Conservation (phyloP, 2,888 invertebrate genomes). For the Amiota minor region DNA sequence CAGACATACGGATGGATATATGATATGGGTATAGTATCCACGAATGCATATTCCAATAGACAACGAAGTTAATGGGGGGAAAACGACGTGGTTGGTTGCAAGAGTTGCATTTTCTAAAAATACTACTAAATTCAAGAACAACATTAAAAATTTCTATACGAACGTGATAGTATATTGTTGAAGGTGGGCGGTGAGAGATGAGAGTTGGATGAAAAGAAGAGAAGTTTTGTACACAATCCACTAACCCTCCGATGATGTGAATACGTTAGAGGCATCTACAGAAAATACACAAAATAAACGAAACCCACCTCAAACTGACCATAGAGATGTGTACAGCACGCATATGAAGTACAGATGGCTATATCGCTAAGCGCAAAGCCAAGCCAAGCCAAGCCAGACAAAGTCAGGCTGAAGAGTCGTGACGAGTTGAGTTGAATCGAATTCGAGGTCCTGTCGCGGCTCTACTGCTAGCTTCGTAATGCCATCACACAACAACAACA, state of each 20-base stretch:
- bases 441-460: background rate
- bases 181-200: too few species aligned
- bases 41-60: too few species aligned
- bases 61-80: constrained; percentile 19
- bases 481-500: background rate
- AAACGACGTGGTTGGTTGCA: background rate
- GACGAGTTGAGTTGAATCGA: background rate
- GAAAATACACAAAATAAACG: constrained; percentile 46
- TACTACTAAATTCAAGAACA: constrained; percentile 23
- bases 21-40: background rate
- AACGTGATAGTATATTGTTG: background rate
- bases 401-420: too few species aligned
- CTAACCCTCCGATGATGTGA: too few species aligned
- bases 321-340: constrained; percentile 62
- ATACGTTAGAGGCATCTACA: background rate
- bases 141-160: constrained; percentile 41
- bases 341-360: background rate
- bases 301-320: constrained; percentile 66
- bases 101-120: constrained; percentile 17
- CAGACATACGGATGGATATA: background rate
- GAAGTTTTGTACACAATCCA: too few species aligned
- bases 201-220: too few species aligned
- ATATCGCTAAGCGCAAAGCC: too few species aligned
- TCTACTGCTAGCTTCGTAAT: too few species aligned
- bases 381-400: too few species aligned